Evolutionary conservation across 2,113 vertebrate species (phyloP), one percentile per base, ranked within the genome.

Genomic region (Trachemys scripta): DNA sequence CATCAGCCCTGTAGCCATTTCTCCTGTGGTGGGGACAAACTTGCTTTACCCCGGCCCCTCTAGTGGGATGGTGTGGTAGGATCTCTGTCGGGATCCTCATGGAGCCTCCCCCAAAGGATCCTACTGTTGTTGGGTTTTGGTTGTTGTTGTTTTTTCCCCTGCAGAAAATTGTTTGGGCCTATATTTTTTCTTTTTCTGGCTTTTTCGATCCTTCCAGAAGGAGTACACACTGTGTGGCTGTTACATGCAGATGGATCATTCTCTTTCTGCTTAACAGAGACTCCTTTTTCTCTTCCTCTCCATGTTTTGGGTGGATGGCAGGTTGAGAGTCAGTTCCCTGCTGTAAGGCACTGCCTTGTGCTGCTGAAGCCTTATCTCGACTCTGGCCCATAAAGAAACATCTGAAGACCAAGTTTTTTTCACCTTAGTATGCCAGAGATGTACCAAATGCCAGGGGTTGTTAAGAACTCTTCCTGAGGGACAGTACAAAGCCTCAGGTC

Each of bases 241-340:
- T 78, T 78, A 45, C 42, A 27, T 88, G 82, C 79, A 53, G 84
- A 89, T 82, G 87, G 78, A 72, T 94, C 9, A 10, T 62, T 72
- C 65, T 38, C n/a, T 88, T 95, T 94, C 82, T 94, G 47, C 65
- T 91, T 75, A 94, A 65, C 13, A 76, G 80, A 84, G 38, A 57
- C 12, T 25, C 59, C 47, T 89, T 94, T 42, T 94, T 83, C 82
- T 89, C 53, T 81, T 92, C 50, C 72, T 82, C 22, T 17, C 0
- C 51, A 14, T 92, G 47, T 81, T 94, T 59, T 90, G 81, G 75
- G 84, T 89, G 76, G 29, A 8, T 89, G 47, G 84, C 87, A 84
- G 45, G 79, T 90, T 86, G 82, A 82, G 17, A 78, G 90, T 94
- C 78, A 90, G 51, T 65, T 82, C 65, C 3, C 49, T 94, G 89